Base-by-base conservation (phyloP, 2,113 vertebrate genomes). In the Gambusia holbrooki region DNA sequence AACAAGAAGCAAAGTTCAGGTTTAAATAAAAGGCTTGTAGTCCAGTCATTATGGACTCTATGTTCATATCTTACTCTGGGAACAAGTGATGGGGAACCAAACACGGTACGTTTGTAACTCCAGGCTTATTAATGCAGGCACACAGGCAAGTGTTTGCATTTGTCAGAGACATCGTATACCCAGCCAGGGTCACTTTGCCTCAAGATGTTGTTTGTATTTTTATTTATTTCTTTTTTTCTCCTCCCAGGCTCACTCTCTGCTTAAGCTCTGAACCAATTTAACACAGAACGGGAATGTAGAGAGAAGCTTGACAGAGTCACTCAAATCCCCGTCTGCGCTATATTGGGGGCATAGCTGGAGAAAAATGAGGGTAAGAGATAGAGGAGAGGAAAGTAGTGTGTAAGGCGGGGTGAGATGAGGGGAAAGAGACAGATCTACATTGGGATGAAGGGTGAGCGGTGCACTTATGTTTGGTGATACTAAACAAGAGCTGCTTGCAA, bases 181-280 rank as follows among this genome's bases (percentile, higher is more conserved):
- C 58, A 83, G 45, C 37, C 80, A 73, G 86, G 84, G 87, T 91
- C 84, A 88, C 89, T 89, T 90, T 90, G 91, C 87, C 88, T 88
- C 27, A 40, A 87, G 85, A 83, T 87, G 80, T 74, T 87, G 66
- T 80, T 79, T 81, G 40, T 82, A 73, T 81, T 82, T 89, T 84
- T 85, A 45, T 42, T 42, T 42, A 42, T 15, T 42, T 65, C 67
- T 79, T 1, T 68, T 66, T 77, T 83, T 68, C 76, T 80, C 48
- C 79, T 62, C 54, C 32, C 45, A 63, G 73, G 69, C 85, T 90
- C 71, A 76, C 76, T 83, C 76, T 82, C 80, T 80, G 80, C 77
- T 85, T 88, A 87, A 91, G 83, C 90, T 87, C 80, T 83, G 75
- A 91, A 86, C 84, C 88, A 89, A 91, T 93, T 93, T 92, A 86